phyloP scores from a whole-genome alignment of 2,888 invertebrate genomes.

The Elysia crispata region DNA sequence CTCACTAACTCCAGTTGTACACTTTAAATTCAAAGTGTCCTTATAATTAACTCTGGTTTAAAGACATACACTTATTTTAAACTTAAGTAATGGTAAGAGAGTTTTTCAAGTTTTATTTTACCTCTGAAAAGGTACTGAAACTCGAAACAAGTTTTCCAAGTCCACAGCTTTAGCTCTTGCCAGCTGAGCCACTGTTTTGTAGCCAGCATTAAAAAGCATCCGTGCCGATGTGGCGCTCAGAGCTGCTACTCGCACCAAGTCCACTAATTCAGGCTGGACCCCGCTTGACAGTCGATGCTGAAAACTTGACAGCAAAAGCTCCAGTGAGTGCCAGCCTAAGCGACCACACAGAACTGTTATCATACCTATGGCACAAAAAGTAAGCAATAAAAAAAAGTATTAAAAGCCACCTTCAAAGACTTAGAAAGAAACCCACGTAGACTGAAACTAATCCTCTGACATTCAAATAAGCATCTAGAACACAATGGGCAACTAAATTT shows the following conservation, averaged over 20 bases:
- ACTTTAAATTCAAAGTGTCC: too few species aligned
- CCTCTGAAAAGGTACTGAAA: constrained; percentile 90
- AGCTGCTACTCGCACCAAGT: constrained; percentile 88
- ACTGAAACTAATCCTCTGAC: too few species aligned
- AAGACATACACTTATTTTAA: not conserved
- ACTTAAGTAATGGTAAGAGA: not conserved
- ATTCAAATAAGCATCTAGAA: too few species aligned
- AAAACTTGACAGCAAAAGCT: constrained; percentile 93
- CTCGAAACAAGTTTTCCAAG: constrained; percentile 87
- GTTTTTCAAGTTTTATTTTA: constrained; percentile 56
- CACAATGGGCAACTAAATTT: too few species aligned
- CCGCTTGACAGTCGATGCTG: constrained; percentile 96
- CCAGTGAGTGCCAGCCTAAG: constrained; percentile 93
- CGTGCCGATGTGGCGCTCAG: constrained; percentile 91
- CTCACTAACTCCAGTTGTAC: not conserved
- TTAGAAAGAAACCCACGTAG: too few species aligned
- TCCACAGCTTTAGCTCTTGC: constrained; percentile 85
- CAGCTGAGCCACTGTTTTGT: constrained; percentile 86
- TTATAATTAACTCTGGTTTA: not conserved
- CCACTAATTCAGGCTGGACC: constrained; percentile 92
- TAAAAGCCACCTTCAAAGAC: too few species aligned
- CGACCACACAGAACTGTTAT: constrained; percentile 96
- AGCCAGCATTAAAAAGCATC: constrained; percentile 88
- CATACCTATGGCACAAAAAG: constrained; percentile 89
- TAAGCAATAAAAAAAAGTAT: not conserved